Conservation (phyloP, 2,888 invertebrate species). For the Tetrapedia diversipes region DNA sequence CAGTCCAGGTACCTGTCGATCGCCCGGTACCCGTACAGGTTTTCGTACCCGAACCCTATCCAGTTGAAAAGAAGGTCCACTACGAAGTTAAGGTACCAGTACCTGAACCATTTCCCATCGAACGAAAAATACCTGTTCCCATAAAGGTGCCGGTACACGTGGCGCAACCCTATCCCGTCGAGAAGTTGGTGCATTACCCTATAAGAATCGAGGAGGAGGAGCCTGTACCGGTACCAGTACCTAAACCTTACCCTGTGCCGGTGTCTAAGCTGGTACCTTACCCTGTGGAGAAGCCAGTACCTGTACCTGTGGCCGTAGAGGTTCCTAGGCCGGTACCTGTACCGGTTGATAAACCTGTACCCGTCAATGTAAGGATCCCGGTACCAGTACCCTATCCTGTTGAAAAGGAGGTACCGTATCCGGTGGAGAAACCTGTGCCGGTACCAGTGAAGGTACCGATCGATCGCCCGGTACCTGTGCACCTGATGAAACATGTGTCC, state of each 20-base stretch:
- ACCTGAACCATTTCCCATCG: conserved; percentile 86
- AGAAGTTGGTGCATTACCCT: conserved; percentile 87
- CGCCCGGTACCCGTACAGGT: conserved; percentile 89
- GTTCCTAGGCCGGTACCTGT: conserved; percentile 90
- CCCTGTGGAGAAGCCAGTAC: conserved; percentile 88
- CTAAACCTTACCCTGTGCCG: conserved; percentile 87
- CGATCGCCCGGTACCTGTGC: conserved; percentile 86
- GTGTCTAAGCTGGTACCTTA: conserved; percentile 90
- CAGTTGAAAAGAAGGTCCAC: conserved; percentile 79
- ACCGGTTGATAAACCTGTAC: conserved; percentile 89
- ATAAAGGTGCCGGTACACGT: conserved; percentile 84
- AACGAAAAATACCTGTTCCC: conserved; percentile 84
- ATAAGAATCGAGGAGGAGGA: conserved; percentile 91
- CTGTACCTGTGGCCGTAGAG: conserved; percentile 91
- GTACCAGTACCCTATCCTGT: conserved; percentile 89
- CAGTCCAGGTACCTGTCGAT: conserved; percentile 87
- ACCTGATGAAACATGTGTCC: conserved; percentile 82
- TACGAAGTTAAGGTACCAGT: conserved; percentile 89
- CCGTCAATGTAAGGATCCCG: conserved; percentile 88
- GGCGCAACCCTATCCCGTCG: conserved; percentile 89
- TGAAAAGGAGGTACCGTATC: conserved; percentile 84
- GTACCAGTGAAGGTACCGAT: conserved; percentile 86
- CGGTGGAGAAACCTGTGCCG: conserved; percentile 90
- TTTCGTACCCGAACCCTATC: conserved; percentile 83
- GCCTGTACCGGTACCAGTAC: conserved; percentile 87